Evolutionary conservation across 1,140 invertebrate genomes (phyloP).

Genomic region (Mycetomoellerius zeteki): DNA sequence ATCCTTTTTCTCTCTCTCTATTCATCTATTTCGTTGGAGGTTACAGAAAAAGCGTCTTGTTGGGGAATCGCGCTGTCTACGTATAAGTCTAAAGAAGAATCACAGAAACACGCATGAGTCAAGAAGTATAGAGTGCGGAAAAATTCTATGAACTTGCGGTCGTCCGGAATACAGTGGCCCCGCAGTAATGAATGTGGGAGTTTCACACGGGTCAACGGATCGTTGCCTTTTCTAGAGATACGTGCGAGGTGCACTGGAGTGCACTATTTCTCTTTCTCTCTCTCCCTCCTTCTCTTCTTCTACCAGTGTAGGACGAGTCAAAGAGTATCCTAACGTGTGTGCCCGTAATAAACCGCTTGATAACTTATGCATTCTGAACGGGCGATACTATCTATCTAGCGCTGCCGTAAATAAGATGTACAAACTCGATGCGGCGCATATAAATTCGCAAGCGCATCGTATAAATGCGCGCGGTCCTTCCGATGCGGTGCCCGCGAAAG

Average conservation of each 20-base stretch:
- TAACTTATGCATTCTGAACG: slow-evolving; percentile 77
- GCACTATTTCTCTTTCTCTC: not conserved
- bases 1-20: not conserved
- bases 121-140: slow-evolving; percentile 54
- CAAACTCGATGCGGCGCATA: slow-evolving; percentile 65
- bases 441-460: slow-evolving; percentile 65
- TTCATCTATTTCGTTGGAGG: slow-evolving; percentile 7
- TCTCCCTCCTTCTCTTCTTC: not conserved
- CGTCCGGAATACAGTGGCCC: slow-evolving; percentile 74
- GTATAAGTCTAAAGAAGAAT: slow-evolving; percentile 49
- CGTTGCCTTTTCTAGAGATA: slow-evolving; percentile 76
- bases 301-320: slow-evolving; percentile 39
- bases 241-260: slow-evolving; percentile 71
- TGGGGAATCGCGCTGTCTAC: not conserved
- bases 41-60: not conserved
- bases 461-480: slow-evolving; percentile 65
- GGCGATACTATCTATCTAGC: slow-evolving; percentile 74
- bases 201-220: slow-evolving; percentile 79
- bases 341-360: slow-evolving; percentile 76
- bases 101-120: slow-evolving; percentile 69
- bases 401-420: slow-evolving; percentile 71
- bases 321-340: slow-evolving; percentile 67
- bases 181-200: slow-evolving; percentile 76
- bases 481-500: slow-evolving; percentile 40
- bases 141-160: slow-evolving; percentile 76